Percentiles rank a stretch among this genome's conserved stretches.
These are phyloP conservation scores for Dicentrarchus labrax DNA, from an alignment of 2,113 vertebrate genomes.

Conservation along the genomic window DNA sequence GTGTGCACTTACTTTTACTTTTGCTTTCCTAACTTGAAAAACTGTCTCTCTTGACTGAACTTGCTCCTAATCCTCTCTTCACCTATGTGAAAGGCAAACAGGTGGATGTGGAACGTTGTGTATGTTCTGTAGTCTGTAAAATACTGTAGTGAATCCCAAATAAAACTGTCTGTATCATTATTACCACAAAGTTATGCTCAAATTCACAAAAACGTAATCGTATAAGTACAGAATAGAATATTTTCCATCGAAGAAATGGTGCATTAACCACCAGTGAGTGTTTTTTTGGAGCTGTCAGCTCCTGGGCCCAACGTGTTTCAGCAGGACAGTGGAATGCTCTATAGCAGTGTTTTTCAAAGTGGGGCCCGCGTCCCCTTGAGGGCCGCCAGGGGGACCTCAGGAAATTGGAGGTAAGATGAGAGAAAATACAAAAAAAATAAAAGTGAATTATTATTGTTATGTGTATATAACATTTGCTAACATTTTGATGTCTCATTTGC, in stretches of 20 bases:
- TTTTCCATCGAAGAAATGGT: not conserved
- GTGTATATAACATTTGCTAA: no score
- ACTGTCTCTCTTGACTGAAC: not conserved
- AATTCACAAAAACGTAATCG: not conserved
- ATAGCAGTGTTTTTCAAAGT: not conserved
- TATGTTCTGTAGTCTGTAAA: not conserved
- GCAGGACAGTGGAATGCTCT: conserved; percentile 32
- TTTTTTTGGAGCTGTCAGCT: not conserved
- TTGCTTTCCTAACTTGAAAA: not conserved
- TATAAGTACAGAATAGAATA: not conserved
- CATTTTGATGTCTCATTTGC: no score
- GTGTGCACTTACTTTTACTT: no score
- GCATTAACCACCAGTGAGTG: not conserved
- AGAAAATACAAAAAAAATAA: no score
- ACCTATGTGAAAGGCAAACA: not conserved
- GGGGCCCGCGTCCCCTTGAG: no score
- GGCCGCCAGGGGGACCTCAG: no score
- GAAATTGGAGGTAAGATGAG: no score
- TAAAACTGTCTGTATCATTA: not conserved
- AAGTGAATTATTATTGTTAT: no score
- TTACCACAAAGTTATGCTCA: no score
- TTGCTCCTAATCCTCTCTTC: not conserved
- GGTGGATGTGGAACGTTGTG: not conserved
- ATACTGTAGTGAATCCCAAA: not conserved
- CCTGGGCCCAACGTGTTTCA: conserved; percentile 3